Percentiles rank a stretch among this genome's conserved stretches.
Conservation (phyloP, 2,113 vertebrate species). For the Pluvianellus socialis region DNA sequence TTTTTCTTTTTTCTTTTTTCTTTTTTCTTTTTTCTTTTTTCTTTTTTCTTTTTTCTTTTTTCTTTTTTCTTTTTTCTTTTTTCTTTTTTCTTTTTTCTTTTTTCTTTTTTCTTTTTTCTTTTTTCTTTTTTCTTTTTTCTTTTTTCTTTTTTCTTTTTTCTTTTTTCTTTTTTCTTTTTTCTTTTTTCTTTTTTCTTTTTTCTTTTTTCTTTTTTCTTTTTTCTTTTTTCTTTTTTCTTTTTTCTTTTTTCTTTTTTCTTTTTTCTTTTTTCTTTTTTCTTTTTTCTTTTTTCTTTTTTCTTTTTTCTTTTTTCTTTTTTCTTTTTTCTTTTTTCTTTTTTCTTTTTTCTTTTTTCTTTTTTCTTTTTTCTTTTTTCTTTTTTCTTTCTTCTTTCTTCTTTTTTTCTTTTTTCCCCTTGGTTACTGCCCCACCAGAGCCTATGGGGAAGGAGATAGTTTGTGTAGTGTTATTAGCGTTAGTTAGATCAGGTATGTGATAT, state of each 20-base stretch:
- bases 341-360: background rate
- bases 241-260: background rate
- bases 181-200: background rate
- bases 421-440: constrained; percentile 41
- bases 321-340: background rate
- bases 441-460: background rate
- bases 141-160: background rate
- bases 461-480: background rate
- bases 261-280: background rate
- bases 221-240: background rate
- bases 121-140: background rate
- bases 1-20: accelerated
- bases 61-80: background rate
- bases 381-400: background rate
- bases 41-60: background rate
- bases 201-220: too few relatives aligned
- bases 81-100: background rate
- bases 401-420: background rate
- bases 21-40: background rate
- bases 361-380: background rate
- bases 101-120: too few relatives aligned
- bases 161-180: background rate
- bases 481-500: background rate
- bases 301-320: background rate
- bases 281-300: background rate